A percentile compares a stretch with the other conserved stretches of the same genome.
Conservation (phyloP, 2,888 invertebrate genomes). For the Pollenia amentaria region DNA sequence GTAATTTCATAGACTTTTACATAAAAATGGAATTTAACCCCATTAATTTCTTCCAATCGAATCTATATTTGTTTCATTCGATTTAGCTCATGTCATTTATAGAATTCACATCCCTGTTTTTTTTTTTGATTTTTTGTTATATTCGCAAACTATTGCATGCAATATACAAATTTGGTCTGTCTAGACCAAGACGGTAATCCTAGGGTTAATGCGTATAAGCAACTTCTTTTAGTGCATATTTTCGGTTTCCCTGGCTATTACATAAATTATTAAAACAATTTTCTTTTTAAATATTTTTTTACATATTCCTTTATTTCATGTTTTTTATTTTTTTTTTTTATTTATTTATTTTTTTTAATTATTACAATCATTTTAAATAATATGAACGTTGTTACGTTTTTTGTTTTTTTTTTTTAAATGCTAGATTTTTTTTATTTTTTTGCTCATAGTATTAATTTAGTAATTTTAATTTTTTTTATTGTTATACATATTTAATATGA, state of each 20-base stretch:
- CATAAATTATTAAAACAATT: background rate
- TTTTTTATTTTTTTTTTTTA: slow-evolving; percentile 50
- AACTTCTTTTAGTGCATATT: background rate
- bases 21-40: too few relatives aligned
- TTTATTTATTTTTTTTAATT: slow-evolving; percentile 58
- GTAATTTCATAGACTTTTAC: too few relatives aligned
- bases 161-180: too few relatives aligned
- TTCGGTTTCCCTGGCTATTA: background rate
- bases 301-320: slow-evolving; percentile 72
- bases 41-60: too few relatives aligned
- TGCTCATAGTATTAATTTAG: slow-evolving; percentile 57
- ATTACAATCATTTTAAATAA: slow-evolving; percentile 75
- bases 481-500: slow-evolving; percentile 64
- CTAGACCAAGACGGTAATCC: too few relatives aligned
- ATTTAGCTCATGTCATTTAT: too few relatives aligned
- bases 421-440: slow-evolving; percentile 54
- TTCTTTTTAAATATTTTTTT: slow-evolving; percentile 56
- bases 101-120: too few relatives aligned
- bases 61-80: too few relatives aligned
- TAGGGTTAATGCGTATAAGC: too few relatives aligned
- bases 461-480: slow-evolving; percentile 51
- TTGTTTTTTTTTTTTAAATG: slow-evolving; percentile 48
- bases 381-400: slow-evolving; percentile 67
- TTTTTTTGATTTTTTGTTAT: too few relatives aligned
- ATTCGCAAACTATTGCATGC: too few relatives aligned